Evolutionary conservation across 1,140 invertebrate species (phyloP).

Genomic region (Globodera rostochiensis): DNA sequence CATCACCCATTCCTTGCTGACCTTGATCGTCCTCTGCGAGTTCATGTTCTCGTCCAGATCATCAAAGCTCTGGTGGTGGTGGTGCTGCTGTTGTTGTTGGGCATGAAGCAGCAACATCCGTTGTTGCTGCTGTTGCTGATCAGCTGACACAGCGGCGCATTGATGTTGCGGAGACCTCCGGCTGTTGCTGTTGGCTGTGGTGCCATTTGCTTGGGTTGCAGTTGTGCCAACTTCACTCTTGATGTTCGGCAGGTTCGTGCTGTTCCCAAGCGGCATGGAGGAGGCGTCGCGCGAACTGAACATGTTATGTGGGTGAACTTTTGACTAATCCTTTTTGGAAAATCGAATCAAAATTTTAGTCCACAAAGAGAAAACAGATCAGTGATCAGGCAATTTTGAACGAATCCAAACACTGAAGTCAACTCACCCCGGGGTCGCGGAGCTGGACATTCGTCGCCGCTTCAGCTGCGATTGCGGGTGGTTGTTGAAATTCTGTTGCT

Average conservation of each 20-base stretch:
- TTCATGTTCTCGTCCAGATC: constrained; percentile 26
- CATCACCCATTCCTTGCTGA: neutral
- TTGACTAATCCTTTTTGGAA: too few relatives aligned
- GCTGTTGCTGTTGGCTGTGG: constrained; percentile 12
- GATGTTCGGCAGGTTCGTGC: constrained; percentile 26
- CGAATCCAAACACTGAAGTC: neutral
- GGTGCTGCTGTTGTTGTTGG: constrained; percentile 3
- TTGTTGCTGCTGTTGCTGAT: constrained; percentile 13
- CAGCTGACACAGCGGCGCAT: neutral
- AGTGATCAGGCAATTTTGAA: too few relatives aligned
- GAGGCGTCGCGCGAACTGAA: constrained; percentile 20
- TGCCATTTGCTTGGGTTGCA: constrained; percentile 6
- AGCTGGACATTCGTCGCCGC: constrained; percentile 1
- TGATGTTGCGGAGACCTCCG: neutral
- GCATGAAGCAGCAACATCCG: constrained; percentile 26
- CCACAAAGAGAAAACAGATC: too few relatives aligned
- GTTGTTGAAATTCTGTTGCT: neutral
- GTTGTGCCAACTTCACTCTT: constrained; percentile 23
- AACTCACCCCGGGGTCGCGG: neutral
- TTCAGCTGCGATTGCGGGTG: neutral
- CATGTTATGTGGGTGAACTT: neutral
- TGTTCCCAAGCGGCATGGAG: constrained; percentile 7
- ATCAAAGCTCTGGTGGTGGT: constrained; percentile 35
- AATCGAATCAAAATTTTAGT: too few relatives aligned
- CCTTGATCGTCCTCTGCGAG: constrained; percentile 38